Percentiles rank a stretch among this genome's conserved stretches.
Conservation (phyloP, 2,113 vertebrate genomes). For the Serilophus lunatus region DNA sequence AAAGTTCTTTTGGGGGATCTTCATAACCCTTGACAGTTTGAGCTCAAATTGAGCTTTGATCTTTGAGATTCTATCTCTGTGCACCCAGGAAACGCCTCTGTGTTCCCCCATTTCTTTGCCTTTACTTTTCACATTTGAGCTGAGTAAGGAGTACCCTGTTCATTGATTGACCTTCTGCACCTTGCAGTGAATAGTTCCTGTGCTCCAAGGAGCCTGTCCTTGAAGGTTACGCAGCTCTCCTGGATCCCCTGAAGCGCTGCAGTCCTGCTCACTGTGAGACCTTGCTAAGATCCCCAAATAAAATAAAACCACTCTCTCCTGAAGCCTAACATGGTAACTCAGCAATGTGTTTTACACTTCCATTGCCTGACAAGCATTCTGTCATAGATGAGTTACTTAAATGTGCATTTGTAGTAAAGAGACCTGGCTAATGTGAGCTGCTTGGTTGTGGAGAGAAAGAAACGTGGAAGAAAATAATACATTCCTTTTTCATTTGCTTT, state of each 20-base stretch:
- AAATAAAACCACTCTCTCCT: not conserved
- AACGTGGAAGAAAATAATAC: not conserved
- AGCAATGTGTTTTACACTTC: not conserved
- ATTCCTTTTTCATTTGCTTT: conserved; percentile 1
- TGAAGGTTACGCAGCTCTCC: not conserved
- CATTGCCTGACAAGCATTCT: not conserved
- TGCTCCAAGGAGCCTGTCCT: not conserved
- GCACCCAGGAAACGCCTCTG: rapidly evolving
- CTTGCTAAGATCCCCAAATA: not conserved
- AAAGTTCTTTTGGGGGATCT: not conserved
- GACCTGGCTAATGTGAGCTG: not conserved
- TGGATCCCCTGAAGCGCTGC: not conserved
- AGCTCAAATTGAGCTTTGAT: not conserved
- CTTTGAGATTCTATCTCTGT: not conserved
- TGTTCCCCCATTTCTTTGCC: not conserved
- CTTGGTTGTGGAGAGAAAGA: not conserved
- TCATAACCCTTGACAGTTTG: not conserved
- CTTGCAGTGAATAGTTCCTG: rapidly evolving
- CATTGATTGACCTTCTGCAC: not conserved
- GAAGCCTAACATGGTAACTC: not conserved
- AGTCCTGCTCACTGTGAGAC: not conserved
- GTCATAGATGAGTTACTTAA: not conserved
- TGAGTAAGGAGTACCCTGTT: not conserved
- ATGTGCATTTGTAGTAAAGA: not conserved
- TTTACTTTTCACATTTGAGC: not conserved